These are phyloP conservation scores for Fragum fragum DNA, from an alignment of 2,888 invertebrate genomes.

Conservation along the genomic window DNA sequence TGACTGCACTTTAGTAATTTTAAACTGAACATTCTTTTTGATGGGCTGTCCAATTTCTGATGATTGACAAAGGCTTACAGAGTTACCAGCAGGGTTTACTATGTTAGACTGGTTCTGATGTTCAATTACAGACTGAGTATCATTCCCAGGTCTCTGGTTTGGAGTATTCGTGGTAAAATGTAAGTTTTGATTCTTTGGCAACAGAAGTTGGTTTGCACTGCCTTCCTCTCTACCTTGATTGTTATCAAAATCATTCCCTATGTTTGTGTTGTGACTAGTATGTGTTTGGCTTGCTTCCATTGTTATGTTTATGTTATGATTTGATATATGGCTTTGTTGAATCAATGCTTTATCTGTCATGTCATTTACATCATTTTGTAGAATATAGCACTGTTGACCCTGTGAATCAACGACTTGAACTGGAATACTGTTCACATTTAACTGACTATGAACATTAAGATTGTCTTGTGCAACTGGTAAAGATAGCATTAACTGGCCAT, in stretches of 20 bases:
- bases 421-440: slow-evolving; percentile 2
- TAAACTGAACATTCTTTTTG: slow-evolving; percentile 17
- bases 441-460: not conserved
- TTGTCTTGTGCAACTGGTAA: not conserved
- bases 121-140: not conserved
- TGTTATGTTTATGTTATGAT: not conserved
- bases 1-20: not conserved
- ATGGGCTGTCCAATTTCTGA: not conserved
- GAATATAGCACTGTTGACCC: slow-evolving; percentile 5
- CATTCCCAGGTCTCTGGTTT: not conserved
- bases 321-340: not conserved
- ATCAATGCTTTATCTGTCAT: not conserved
- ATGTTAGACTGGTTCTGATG: not conserved
- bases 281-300: not conserved
- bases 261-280: not conserved
- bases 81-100: not conserved
- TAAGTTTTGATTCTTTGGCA: not conserved
- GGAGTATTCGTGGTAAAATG: not conserved
- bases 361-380: not conserved
- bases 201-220: not conserved
- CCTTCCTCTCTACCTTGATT: not conserved
- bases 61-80: not conserved
- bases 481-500: not conserved
- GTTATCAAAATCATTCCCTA: not conserved
- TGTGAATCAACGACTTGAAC: not conserved